Conservation (phyloP, 2,113 vertebrate genomes). For the Tichodroma muraria region DNA sequence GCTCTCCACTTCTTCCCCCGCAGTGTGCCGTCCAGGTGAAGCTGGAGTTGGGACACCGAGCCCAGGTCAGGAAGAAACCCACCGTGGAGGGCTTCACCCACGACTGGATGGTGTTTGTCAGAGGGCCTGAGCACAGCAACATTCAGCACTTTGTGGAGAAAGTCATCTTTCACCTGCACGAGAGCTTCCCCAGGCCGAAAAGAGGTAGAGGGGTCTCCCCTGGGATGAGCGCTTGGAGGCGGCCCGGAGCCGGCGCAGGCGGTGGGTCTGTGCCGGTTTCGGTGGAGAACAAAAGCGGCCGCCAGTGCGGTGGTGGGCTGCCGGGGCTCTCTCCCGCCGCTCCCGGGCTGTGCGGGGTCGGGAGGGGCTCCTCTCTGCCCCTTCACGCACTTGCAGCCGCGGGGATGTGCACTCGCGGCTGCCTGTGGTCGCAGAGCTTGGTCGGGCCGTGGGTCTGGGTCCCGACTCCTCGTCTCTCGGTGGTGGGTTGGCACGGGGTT, state of each 20-base stretch:
- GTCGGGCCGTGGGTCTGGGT: neutral
- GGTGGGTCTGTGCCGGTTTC: neutral
- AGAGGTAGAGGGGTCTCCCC: conserved; percentile 74
- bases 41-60: conserved; percentile 95
- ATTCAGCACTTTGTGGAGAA: conserved; percentile 99
- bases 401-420: neutral
- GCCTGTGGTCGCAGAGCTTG: no score
- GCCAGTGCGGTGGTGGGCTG: neutral
- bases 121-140: conserved; percentile 95
- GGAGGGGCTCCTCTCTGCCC: neutral
- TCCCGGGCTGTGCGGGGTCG: neutral
- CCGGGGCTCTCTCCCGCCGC: neutral
- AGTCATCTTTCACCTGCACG: conserved; percentile 97
- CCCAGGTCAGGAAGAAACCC: conserved; percentile 95
- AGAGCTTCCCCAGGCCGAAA: conserved; percentile 97
- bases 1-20: neutral
- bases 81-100: conserved; percentile 97
- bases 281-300: conserved; percentile 38
- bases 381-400: neutral
- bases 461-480: no score
- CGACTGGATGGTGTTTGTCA: conserved; percentile 98
- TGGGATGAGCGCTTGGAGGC: neutral
- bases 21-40: conserved; percentile 99
- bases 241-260: neutral
- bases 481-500: neutral